Evolutionary conservation across 2,888 invertebrate species (phyloP), one percentile per base, ranked within the genome.

Genomic region (Venustoraphidia nigricollis): DNA sequence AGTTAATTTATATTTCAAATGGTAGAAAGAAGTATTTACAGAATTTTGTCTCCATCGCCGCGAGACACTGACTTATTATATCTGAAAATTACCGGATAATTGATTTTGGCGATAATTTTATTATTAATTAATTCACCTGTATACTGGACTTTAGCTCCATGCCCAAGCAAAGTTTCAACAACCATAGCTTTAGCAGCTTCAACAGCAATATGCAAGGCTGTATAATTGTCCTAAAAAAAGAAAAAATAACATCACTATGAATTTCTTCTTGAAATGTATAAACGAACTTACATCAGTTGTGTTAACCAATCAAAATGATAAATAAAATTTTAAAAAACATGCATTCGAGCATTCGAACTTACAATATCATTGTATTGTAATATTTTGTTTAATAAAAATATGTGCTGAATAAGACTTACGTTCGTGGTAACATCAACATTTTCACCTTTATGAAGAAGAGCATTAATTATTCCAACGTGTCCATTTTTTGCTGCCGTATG

Each of bases 401-500:
- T 17, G 17, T 2, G 2, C 4, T 17, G 4, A 17, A 17, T 4
- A 17, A 17, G 52, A 63, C 78, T 77, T 71, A 93, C 94, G 69
- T 93, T 94, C 9, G 95, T 96, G 36, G 85, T 85, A 41, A 92
- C 87, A 64, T 96, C 94, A 1, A 97, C 96, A 66, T 90, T 88
- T 65, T 97, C 97, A 44, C 97, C 97, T 65, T 95, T 92, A 62
- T 91, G 89, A 50, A 98, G 72, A 40, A 98, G 71, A 0, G 96
- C 93, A 66, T 92, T 94, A 62, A 97, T 95, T 61, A 97, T 96
- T 34, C 94, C 91, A 8, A 93, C 92, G 63, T 97, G 96, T 0
- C 98, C 98, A 60, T 93, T 92, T 60, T 88, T 79, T 9, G 97
- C 96, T 0, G 98, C 98, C 0, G 95, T 94, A 68, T 98, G 98